A percentile compares a stretch with the other conserved stretches of the same genome.
phyloP scores from a whole-genome alignment of 2,113 vertebrate genomes.

The Eidolon helvum region DNA sequence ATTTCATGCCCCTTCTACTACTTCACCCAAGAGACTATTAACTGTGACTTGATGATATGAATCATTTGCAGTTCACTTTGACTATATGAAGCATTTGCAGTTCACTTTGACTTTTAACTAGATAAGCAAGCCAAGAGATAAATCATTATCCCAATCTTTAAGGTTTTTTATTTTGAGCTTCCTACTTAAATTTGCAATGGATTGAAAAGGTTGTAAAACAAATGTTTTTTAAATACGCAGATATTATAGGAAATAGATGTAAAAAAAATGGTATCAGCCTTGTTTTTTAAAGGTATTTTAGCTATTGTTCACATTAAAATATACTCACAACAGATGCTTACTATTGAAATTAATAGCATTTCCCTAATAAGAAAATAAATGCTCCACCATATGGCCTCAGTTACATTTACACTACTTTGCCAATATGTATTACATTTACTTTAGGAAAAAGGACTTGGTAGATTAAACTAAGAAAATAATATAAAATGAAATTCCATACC shows the following conservation, averaged over 20 bases:
- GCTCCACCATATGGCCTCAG: conserved; percentile 29
- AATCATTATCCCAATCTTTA: background rate
- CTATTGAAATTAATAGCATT: conserved; percentile 7
- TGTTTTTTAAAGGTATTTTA: background rate
- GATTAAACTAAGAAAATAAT: conserved; percentile 56
- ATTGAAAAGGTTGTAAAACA: conserved; percentile 40
- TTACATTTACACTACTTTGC: conserved; percentile 47
- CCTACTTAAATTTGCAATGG: background rate
- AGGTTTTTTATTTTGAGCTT: conserved; percentile 29
- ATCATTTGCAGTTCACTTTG: background rate
- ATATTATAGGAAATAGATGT: background rate
- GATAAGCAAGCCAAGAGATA: conserved; percentile 8
- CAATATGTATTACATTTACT: conserved; percentile 12
- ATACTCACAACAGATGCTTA: conserved; percentile 1
- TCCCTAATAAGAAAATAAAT: conserved; percentile 62
- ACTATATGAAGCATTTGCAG: conserved; percentile 24
- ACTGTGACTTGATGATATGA: background rate
- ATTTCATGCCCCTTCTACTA: background rate
- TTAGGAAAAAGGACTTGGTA: conserved; percentile 17
- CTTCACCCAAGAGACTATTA: background rate
- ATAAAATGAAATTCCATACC: background rate
- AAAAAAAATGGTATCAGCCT: background rate
- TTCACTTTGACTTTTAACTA: conserved; percentile 9
- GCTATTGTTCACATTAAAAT: conserved; percentile 26
- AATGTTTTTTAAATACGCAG: background rate